phyloP scores from a whole-genome alignment of 2,113 vertebrate species.

The Oxyura jamaicensis region DNA sequence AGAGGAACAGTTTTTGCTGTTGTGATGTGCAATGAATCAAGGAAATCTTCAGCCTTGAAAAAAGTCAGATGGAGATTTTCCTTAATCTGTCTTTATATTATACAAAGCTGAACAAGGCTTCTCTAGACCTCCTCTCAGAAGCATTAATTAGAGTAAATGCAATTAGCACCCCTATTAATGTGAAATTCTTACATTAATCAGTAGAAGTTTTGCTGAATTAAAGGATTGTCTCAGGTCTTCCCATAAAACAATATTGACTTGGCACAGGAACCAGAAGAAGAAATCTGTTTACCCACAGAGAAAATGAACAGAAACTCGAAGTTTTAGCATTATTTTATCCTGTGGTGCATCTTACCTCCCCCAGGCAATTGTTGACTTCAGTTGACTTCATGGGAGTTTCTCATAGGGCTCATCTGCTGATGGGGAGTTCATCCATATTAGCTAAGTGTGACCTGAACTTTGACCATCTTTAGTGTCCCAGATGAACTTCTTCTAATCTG shows the following conservation, averaged over 20 bases:
- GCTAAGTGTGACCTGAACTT: neutral
- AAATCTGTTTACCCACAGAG: neutral
- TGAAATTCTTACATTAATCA: slow-evolving; percentile 25
- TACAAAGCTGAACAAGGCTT: neutral
- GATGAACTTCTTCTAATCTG: neutral
- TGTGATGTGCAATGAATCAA: neutral
- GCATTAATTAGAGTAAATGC: slow-evolving; percentile 13
- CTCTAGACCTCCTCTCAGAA: neutral
- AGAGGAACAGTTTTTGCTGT: neutral
- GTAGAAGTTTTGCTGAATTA: slow-evolving; percentile 3
- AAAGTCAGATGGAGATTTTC: neutral
- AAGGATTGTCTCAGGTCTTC: slow-evolving; percentile 6
- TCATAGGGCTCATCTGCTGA: neutral
- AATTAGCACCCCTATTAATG: slow-evolving; percentile 16
- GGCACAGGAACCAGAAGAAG: neutral
- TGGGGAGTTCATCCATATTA: neutral
- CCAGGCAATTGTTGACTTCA: neutral
- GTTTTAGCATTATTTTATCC: neutral
- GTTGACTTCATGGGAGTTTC: neutral
- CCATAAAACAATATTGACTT: neutral
- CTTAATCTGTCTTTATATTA: neutral
- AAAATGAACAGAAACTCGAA: neutral
- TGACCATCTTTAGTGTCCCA: neutral
- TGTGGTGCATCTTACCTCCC: neutral
- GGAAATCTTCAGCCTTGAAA: neutral